Evolutionary conservation across 2,888 invertebrate species (phyloP).

Genomic region (Caenorhabditis imperialis): DNA sequence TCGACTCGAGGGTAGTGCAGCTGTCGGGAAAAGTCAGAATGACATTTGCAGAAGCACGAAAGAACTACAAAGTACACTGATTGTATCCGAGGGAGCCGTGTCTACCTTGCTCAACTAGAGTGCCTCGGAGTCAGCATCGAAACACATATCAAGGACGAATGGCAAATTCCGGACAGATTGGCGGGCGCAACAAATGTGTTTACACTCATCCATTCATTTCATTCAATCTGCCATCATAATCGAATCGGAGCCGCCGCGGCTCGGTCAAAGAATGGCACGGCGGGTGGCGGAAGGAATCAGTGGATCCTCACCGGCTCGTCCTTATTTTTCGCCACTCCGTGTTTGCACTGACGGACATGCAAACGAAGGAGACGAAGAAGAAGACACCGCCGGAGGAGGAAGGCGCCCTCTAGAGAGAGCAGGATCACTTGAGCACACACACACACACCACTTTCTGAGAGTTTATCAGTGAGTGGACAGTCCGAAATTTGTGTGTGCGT

Average conservation of each 20-base stretch:
- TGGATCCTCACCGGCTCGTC: slow-evolving; percentile 18
- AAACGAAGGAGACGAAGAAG: slow-evolving; percentile 5
- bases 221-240: slow-evolving; percentile 30
- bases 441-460: slow-evolving; percentile 41
- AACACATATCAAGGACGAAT: neutral
- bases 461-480: slow-evolving; percentile 50
- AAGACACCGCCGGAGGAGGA: slow-evolving; percentile 9
- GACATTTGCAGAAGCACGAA: too few species aligned
- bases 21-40: too few species aligned
- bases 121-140: neutral
- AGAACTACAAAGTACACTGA: too few species aligned
- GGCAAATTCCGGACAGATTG: neutral
- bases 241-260: slow-evolving; percentile 22
- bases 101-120: too few species aligned
- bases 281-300: slow-evolving; percentile 2
- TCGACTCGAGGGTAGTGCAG: too few species aligned
- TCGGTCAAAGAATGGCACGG: slow-evolving; percentile 48
- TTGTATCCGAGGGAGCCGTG: too few species aligned
- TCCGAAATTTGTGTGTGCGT: slow-evolving; percentile 35
- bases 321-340: slow-evolving; percentile 34
- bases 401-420: slow-evolving; percentile 36
- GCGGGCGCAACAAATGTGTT: slow-evolving; percentile 6
- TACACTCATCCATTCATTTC: slow-evolving; percentile 1
- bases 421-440: slow-evolving; percentile 58
- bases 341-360: slow-evolving; percentile 45